Evolutionary conservation across 2,797 vertebrate genomes (phyloP).

Genomic region (Acestrorhynchus altus): DNA sequence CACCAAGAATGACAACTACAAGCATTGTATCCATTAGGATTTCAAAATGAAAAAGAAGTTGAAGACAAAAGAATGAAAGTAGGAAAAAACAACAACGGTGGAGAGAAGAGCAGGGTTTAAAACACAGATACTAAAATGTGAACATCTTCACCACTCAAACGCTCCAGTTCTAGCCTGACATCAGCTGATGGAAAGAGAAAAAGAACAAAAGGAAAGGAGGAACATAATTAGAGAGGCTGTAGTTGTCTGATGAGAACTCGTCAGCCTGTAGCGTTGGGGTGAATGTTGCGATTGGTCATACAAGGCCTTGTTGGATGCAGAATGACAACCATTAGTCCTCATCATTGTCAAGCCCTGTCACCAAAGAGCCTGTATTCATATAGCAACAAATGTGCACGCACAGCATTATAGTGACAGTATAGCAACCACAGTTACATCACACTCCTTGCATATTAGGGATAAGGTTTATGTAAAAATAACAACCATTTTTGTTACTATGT

Average conservation of each 20-base stretch:
- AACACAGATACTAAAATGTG: conserved; percentile 73
- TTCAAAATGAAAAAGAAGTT: conserved; percentile 76
- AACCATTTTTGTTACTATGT: conserved; percentile 68
- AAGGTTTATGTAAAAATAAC: conserved; percentile 74
- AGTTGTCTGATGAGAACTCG: conserved; percentile 63
- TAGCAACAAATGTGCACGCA: conserved; percentile 79
- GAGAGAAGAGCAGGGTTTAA: conserved; percentile 72
- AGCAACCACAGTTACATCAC: conserved; percentile 78
- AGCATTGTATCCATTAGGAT: conserved; percentile 78
- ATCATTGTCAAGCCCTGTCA: conserved; percentile 79
- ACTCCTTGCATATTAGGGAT: conserved; percentile 82
- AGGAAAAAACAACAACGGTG: conserved; percentile 44
- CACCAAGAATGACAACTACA: conserved; percentile 86
- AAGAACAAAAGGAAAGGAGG: conserved; percentile 32
- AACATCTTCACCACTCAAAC: conserved; percentile 75
- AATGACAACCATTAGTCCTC: conserved; percentile 77
- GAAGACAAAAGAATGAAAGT: conserved; percentile 58
- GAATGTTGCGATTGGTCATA: conserved; percentile 71
- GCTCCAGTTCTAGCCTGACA: conserved; percentile 64
- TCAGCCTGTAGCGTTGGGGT: conserved; percentile 62
- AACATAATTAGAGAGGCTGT: conserved; percentile 57
- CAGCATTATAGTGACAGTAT: conserved; percentile 84
- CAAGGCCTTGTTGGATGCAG: conserved; percentile 69
- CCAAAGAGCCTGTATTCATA: conserved; percentile 72
- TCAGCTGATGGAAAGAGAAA: conserved; percentile 56